Percentiles rank a stretch among this genome's conserved stretches.
phyloP scores from a whole-genome alignment of 2,888 invertebrate species.

The Axea sp. region DNA sequence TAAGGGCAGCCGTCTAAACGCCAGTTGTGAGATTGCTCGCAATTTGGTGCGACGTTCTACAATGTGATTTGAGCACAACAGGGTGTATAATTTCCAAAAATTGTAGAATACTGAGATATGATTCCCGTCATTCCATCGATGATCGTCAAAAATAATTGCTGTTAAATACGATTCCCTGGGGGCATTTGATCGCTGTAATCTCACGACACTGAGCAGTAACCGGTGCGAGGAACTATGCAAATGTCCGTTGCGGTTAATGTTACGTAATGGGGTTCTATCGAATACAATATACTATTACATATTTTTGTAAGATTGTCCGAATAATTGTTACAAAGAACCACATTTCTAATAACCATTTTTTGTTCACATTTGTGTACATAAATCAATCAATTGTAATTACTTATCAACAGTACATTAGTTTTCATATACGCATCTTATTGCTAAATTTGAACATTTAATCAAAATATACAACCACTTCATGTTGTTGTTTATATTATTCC shows the following conservation, averaged over 20 bases:
- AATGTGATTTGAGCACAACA: slow-evolving; percentile 29
- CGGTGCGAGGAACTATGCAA: slow-evolving; percentile 30
- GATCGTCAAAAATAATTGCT: slow-evolving; percentile 52
- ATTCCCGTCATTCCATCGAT: slow-evolving; percentile 32
- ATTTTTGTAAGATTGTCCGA: not conserved
- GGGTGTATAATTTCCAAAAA: slow-evolving; percentile 48
- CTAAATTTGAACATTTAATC: too few relatives aligned
- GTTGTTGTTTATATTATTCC: too few relatives aligned
- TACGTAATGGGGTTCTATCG: slow-evolving; percentile 8
- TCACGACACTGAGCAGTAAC: slow-evolving; percentile 19
- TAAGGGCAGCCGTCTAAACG: slow-evolving; percentile 34
- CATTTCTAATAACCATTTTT: too few relatives aligned
- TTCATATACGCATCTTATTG: too few relatives aligned
- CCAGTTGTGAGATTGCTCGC: slow-evolving; percentile 34
- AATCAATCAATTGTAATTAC: too few relatives aligned
- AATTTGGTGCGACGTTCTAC: slow-evolving; percentile 39
- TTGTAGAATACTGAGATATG: slow-evolving; percentile 29
- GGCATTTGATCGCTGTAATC: slow-evolving; percentile 44
- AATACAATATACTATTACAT: not conserved
- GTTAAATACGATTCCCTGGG: slow-evolving; percentile 37
- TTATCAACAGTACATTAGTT: too few relatives aligned
- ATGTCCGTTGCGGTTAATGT: slow-evolving; percentile 31
- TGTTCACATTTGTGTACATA: too few relatives aligned
- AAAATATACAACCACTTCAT: too few relatives aligned
- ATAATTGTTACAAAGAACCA: too few relatives aligned